phyloP scores from a whole-genome alignment of 2,888 invertebrate species.

The Andrena dorsata region DNA sequence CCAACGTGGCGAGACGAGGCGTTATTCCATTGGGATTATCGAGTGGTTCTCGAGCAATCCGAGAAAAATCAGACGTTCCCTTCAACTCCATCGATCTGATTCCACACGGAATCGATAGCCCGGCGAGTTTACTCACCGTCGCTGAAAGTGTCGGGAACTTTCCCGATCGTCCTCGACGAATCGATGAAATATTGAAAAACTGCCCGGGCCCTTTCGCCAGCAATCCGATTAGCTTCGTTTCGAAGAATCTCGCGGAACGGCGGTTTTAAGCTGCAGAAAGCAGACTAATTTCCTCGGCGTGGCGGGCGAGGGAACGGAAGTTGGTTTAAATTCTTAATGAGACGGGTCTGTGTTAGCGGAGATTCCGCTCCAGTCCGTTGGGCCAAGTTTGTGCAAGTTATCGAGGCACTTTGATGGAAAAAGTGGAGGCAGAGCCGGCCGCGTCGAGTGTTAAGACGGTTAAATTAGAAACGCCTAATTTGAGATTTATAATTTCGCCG shows the following conservation, averaged over 20 bases:
- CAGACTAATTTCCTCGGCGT: conserved; percentile 23
- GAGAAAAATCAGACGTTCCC: not conserved
- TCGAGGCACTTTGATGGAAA: conserved; percentile 17
- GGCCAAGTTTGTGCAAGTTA: conserved; percentile 30
- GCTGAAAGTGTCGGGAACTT: not conserved
- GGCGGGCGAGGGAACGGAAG: not conserved
- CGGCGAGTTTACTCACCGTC: not conserved
- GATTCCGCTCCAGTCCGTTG: conserved; percentile 24
- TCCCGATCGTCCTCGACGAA: not conserved
- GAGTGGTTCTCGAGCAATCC: conserved; percentile 9
- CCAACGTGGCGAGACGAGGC: conserved; percentile 20
- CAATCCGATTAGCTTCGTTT: conserved; percentile 37
- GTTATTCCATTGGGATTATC: conserved; percentile 3
- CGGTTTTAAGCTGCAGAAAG: conserved; percentile 35
- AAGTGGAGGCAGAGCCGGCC: conserved; percentile 24
- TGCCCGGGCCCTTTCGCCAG: conserved; percentile 1
- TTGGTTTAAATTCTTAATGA: conserved; percentile 49
- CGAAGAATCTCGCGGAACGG: conserved; percentile 1
- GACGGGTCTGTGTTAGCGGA: conserved; percentile 15
- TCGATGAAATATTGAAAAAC: conserved; percentile 15
- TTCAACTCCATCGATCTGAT: not conserved
- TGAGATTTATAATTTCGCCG: not conserved
- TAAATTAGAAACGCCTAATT: conserved; percentile 22
- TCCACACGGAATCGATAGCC: not conserved
- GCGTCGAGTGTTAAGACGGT: conserved; percentile 9